phyloP scores from a whole-genome alignment of 2,113 vertebrate species.

The Vombatus ursinus region DNA sequence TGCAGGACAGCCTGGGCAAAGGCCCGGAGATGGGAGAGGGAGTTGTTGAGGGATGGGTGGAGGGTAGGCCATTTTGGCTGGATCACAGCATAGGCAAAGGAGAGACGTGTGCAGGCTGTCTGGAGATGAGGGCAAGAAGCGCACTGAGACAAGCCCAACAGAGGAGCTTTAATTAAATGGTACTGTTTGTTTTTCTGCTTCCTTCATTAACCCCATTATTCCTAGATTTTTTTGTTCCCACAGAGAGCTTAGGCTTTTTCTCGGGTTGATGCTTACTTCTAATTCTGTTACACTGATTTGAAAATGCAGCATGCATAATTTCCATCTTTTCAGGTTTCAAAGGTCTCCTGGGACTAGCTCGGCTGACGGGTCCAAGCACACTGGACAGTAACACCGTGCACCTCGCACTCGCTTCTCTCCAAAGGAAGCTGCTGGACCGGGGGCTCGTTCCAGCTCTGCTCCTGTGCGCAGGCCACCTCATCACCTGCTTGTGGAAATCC shows the following conservation, averaged over 20 bases:
- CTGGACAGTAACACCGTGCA: not conserved
- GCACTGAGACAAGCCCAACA: accelerated
- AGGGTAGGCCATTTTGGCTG: not conserved
- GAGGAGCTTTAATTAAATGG: not conserved
- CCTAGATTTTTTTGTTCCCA: not conserved
- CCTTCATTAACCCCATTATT: not conserved
- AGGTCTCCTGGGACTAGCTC: not conserved
- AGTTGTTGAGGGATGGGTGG: not conserved
- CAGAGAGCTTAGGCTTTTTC: not conserved
- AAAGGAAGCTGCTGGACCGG: not conserved
- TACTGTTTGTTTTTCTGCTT: not conserved
- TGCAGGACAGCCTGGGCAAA: not conserved
- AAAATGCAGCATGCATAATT: not conserved
- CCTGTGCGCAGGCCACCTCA: not conserved
- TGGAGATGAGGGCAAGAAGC: not conserved
- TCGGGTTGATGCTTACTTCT: not conserved
- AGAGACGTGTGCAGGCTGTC: not conserved
- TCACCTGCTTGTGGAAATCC: not conserved
- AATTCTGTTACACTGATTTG: not conserved
- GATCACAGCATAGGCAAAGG: not conserved
- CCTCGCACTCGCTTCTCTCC: not conserved
- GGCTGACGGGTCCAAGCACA: not conserved
- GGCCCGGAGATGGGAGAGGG: not conserved
- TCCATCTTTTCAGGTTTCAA: not conserved
- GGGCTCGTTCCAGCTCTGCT: no score